phyloP scores from a whole-genome alignment of 2,797 vertebrate species.

The Sylvilagus floridanus region DNA sequence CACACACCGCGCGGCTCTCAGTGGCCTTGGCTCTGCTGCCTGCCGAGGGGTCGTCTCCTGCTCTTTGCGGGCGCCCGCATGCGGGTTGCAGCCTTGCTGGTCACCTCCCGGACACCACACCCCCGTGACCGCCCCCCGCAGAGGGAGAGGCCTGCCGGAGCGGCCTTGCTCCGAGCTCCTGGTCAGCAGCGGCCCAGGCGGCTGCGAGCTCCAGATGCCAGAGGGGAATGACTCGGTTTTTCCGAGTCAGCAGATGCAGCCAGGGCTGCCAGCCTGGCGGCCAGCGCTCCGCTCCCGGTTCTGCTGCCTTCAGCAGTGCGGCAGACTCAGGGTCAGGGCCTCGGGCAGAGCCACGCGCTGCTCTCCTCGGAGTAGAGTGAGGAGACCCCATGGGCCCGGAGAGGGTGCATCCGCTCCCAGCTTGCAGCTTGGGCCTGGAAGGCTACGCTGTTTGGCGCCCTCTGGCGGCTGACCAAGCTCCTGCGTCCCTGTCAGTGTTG shows the following conservation, averaged over 20 bases:
- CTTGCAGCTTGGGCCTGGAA: neutral
- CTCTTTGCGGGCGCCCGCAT: too few relatives aligned
- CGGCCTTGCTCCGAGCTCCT: neutral
- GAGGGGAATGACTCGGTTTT: conserved; percentile 67
- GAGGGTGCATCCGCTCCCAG: neutral
- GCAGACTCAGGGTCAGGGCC: neutral
- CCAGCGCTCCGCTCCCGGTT: neutral
- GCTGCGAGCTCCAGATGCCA: conserved; percentile 65
- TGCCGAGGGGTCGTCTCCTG: too few relatives aligned
- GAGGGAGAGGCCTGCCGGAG: neutral
- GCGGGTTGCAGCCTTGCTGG: neutral
- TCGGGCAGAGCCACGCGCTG: neutral
- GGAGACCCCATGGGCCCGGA: neutral
- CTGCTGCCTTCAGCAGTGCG: conserved; percentile 74
- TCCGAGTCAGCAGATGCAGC: conserved; percentile 73
- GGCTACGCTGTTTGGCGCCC: conserved; percentile 67
- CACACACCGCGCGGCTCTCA: too few relatives aligned
- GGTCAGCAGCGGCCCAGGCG: conserved; percentile 62
- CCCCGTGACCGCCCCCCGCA: neutral
- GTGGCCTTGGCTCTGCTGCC: neutral
- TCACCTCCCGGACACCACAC: too few relatives aligned
- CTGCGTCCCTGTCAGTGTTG: neutral
- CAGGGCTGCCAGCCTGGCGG: neutral
- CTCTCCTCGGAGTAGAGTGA: neutral
- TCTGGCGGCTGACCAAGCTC: conserved; percentile 69